Percentiles rank a stretch among this genome's conserved stretches.
phyloP scores from a whole-genome alignment of 2,797 vertebrate species.

The Pristis pectinata region DNA sequence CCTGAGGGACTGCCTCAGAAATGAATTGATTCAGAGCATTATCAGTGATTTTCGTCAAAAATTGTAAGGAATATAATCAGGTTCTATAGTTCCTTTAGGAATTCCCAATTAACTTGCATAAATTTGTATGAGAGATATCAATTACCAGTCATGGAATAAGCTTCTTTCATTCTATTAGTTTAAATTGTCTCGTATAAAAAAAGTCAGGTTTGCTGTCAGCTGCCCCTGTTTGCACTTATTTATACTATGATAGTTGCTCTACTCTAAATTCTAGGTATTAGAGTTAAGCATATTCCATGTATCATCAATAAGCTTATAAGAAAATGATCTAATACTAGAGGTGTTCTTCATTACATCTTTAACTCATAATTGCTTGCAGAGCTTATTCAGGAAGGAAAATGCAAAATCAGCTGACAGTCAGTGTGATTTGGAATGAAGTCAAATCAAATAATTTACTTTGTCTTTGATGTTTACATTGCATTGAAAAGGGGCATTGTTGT shows the following conservation, averaged over 20 bases:
- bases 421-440: neutral
- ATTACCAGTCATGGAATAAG: neutral
- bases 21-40: neutral
- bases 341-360: too few relatives aligned
- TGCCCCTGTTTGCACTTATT: neutral
- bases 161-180: neutral
- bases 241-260: neutral
- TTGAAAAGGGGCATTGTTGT: neutral
- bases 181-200: neutral
- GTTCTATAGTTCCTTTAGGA: neutral
- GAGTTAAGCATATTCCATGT: neutral
- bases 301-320: neutral
- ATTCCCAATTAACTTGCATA: neutral
- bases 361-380: too few relatives aligned
- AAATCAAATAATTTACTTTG: constrained; percentile 15
- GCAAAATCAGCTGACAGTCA: neutral
- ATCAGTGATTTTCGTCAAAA: neutral
- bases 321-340: neutral
- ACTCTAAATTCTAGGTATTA: neutral
- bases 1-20: too few relatives aligned
- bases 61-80: neutral
- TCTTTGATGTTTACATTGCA: neutral
- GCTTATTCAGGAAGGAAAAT: neutral
- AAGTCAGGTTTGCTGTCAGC: neutral
- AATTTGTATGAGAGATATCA: neutral